These are phyloP conservation scores for Macaria liturata DNA, from an alignment of 2,888 invertebrate species.

Conservation along the genomic window DNA sequence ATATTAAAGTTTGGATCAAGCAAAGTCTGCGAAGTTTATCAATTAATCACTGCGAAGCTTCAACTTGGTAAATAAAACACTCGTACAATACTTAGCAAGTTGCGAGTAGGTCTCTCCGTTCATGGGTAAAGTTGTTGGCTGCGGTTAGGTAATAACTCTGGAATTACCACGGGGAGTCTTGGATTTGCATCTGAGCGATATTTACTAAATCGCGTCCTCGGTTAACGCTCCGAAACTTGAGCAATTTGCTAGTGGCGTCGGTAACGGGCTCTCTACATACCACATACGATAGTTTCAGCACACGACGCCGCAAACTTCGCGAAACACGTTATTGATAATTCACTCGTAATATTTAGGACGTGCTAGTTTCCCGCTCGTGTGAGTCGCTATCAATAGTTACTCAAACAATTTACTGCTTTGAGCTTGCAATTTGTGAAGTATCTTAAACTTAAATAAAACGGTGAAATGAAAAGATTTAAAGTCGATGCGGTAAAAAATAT, in stretches of 20 bases:
- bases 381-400: no score
- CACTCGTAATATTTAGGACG: background rate
- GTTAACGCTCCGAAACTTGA: constrained; percentile 50
- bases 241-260: constrained; percentile 45
- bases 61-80: constrained; percentile 17
- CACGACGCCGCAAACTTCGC: constrained; percentile 1
- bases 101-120: constrained; percentile 30
- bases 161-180: constrained; percentile 40
- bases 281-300: constrained; percentile 26
- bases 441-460: no score
- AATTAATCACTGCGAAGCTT: constrained; percentile 14
- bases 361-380: background rate
- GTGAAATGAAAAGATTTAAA: no score
- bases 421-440: no score
- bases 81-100: constrained; percentile 8
- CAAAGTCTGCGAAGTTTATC: constrained; percentile 14
- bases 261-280: constrained; percentile 37
- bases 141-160: constrained; percentile 42
- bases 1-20: constrained; percentile 7
- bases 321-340: constrained; percentile 8
- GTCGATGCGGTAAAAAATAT: background rate
- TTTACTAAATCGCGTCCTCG: constrained; percentile 50
- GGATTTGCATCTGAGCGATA: constrained; percentile 52
- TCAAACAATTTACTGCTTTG: no score
- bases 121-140: constrained; percentile 39